Conservation (phyloP, 2,797 vertebrate genomes). For the Linurgus olivaceus region DNA sequence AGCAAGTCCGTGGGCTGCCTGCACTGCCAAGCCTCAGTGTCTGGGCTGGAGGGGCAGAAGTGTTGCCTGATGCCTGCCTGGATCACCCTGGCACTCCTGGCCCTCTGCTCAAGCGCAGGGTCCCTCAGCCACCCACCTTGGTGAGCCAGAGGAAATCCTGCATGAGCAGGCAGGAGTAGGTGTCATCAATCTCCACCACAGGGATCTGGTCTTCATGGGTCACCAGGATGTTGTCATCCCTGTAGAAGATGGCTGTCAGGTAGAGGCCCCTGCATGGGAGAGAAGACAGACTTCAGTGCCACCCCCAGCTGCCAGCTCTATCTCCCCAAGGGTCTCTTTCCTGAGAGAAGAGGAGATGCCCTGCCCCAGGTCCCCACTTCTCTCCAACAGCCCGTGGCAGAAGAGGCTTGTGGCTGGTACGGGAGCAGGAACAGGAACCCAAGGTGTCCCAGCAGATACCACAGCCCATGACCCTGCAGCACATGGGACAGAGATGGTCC, state of each 20-base stretch:
- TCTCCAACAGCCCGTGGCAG: neutral
- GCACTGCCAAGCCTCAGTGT: neutral
- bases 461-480: neutral
- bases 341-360: neutral
- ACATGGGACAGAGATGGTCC: neutral
- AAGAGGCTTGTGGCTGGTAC: neutral
- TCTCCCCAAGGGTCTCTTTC: neutral
- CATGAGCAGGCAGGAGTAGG: constrained; percentile 86
- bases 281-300: neutral
- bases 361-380: neutral
- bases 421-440: neutral
- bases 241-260: constrained; percentile 86
- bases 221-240: constrained; percentile 87
- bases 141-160: constrained; percentile 94
- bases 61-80: neutral
- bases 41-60: accelerated
- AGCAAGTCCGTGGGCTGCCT: neutral
- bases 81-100: neutral
- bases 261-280: constrained; percentile 82
- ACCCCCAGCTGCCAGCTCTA: neutral
- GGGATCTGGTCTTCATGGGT: constrained; percentile 93
- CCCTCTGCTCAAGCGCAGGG: neutral
- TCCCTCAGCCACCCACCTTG: constrained; percentile 75
- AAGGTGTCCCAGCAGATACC: accelerated
- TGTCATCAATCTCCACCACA: constrained; percentile 89